Conservation (phyloP, 2,113 vertebrate genomes). For the Engraulis encrasicolus region DNA sequence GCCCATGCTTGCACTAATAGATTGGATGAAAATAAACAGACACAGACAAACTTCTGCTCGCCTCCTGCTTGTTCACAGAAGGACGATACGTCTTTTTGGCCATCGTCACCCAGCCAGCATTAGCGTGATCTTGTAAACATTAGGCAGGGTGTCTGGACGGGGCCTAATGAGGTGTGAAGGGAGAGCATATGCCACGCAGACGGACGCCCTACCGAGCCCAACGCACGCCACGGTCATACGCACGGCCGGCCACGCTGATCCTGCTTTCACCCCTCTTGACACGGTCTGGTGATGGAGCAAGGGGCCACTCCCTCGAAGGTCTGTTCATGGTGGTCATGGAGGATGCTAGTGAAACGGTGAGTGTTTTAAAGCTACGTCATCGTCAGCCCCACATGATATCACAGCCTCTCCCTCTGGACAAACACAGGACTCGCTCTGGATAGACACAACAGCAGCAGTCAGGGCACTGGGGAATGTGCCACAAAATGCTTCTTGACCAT, state of each 20-base stretch:
- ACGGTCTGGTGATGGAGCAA: background rate
- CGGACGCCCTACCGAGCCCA: too few relatives aligned
- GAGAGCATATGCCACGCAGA: conserved; percentile 1
- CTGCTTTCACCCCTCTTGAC: background rate
- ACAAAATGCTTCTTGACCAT: background rate
- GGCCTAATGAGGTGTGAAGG: background rate
- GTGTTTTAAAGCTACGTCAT: background rate
- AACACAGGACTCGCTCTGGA: background rate
- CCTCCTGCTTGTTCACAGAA: background rate
- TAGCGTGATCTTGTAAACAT: background rate
- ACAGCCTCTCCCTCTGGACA: background rate
- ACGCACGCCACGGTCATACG: too few relatives aligned
- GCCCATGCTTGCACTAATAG: background rate
- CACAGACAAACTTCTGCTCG: background rate
- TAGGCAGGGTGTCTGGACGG: background rate
- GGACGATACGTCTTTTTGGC: background rate
- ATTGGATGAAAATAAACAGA: background rate
- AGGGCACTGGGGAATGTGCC: background rate
- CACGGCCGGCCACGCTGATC: background rate
- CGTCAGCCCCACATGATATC: background rate
- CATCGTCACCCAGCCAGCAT: background rate
- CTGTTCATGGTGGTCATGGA: background rate
- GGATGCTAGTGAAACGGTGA: background rate
- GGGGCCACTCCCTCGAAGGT: background rate
- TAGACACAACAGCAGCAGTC: too few relatives aligned